Percentiles rank a stretch among this genome's conserved stretches.
These are phyloP conservation scores for pig (Sus scrofa) DNA, from an alignment of 2,113 vertebrate species.

Conservation along the genomic window DNA sequence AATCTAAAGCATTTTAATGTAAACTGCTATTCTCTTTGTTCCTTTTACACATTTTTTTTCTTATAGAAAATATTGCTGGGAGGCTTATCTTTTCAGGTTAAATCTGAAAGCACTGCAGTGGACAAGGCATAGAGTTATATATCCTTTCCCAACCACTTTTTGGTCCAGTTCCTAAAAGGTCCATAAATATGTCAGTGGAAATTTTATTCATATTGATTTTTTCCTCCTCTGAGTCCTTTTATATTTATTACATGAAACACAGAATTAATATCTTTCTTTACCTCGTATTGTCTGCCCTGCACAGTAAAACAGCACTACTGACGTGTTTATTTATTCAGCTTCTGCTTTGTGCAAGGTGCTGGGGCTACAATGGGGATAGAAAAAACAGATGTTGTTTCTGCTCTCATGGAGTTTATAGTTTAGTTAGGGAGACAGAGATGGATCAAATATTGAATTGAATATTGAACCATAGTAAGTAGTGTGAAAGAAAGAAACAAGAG, in stretches of 20 bases:
- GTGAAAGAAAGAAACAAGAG: not conserved
- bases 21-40: not conserved
- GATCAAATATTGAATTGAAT: not conserved
- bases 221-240: constrained; percentile 48
- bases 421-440: not conserved
- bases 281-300: not conserved
- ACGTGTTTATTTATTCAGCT: constrained; percentile 49
- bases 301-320: constrained; percentile 6
- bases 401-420: not conserved
- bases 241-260: constrained; percentile 47
- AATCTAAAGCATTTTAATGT: constrained; percentile 49
- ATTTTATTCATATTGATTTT: constrained; percentile 71
- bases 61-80: not conserved
- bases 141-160: constrained; percentile 24
- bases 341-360: not conserved
- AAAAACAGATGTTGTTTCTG: not conserved
- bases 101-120: constrained; percentile 44
- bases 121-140: not conserved
- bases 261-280: constrained; percentile 62
- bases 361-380: not conserved
- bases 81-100: constrained; percentile 38
- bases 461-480: not conserved
- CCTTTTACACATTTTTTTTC: not conserved
- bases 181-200: constrained; percentile 66
- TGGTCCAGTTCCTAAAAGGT: constrained; percentile 59